These are phyloP conservation scores for Chymomyza procnemis DNA, from an alignment of 2,888 invertebrate genomes.

Conservation along the genomic window DNA sequence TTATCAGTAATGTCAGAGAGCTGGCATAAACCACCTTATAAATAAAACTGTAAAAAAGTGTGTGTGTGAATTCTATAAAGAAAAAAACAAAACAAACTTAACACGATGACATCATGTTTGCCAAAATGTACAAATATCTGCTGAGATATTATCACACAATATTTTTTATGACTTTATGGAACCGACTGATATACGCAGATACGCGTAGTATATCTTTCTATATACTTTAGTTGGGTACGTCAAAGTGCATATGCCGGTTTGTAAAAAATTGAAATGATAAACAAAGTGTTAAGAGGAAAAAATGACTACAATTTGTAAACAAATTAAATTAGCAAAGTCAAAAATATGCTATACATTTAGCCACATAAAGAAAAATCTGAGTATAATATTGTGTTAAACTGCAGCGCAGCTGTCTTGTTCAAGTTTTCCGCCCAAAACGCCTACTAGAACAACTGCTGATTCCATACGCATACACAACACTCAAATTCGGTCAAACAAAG, in stretches of 20 bases:
- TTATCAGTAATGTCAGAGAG: slow-evolving; percentile 51
- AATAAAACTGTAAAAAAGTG: slow-evolving; percentile 6
- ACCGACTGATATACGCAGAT: neutral
- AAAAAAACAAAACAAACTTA: slow-evolving; percentile 15
- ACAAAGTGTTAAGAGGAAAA: slow-evolving; percentile 52
- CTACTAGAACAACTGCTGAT: neutral
- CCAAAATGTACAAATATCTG: slow-evolving; percentile 15
- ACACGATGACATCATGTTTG: slow-evolving; percentile 56
- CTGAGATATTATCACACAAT: slow-evolving; percentile 18
- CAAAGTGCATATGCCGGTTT: slow-evolving; percentile 20
- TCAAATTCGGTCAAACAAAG: slow-evolving; percentile 21
- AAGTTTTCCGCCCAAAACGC: slow-evolving; percentile 2
- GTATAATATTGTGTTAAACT: slow-evolving; percentile 17
- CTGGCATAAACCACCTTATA: slow-evolving; percentile 18
- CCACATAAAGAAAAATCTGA: slow-evolving; percentile 20
- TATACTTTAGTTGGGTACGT: slow-evolving; percentile 14
- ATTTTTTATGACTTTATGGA: neutral
- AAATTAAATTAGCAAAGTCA: slow-evolving; percentile 29
- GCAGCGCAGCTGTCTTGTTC: slow-evolving; percentile 55
- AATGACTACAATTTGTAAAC: slow-evolving; percentile 34
- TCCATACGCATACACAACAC: neutral
- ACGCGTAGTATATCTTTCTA: neutral
- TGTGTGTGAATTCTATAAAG: neutral
- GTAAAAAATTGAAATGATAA: slow-evolving; percentile 47
- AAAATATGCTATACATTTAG: slow-evolving; percentile 21